Evolutionary conservation across 2,113 vertebrate genomes (phyloP).

Genomic region (Paramisgurnus dabryanus): DNA sequence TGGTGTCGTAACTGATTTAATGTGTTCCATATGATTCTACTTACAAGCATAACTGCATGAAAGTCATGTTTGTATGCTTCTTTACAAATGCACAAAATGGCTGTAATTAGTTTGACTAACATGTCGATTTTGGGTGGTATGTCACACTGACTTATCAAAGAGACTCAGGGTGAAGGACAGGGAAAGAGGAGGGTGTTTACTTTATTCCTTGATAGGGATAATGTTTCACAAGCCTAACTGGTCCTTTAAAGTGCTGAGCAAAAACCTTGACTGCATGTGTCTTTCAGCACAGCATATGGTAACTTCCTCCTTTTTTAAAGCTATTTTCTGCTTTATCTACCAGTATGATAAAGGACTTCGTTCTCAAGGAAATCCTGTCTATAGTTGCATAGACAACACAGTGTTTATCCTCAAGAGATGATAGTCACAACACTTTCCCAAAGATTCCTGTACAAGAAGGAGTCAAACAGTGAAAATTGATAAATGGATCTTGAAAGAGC

Average conservation of each 20-base stretch:
- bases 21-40: too few species aligned
- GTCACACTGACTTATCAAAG: slow-evolving; percentile 21
- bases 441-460: not conserved
- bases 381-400: not conserved
- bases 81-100: too few species aligned
- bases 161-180: not conserved
- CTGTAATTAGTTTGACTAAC: not conserved
- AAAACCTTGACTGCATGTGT: slow-evolving; percentile 21
- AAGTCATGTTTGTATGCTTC: too few species aligned
- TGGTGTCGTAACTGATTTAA: too few species aligned
- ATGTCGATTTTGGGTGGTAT: slow-evolving; percentile 14
- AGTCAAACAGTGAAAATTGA: not conserved
- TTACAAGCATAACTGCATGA: too few species aligned
- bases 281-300: not conserved
- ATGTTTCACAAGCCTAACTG: slow-evolving; percentile 17
- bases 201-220: slow-evolving; percentile 3
- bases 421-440: not conserved
- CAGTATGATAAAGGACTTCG: not conserved
- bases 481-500: too few species aligned
- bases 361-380: slow-evolving; percentile 9
- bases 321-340: slow-evolving; percentile 18
- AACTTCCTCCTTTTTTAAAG: slow-evolving; percentile 24
- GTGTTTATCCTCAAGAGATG: not conserved
- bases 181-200: not conserved
- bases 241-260: slow-evolving; percentile 16